phyloP scores from a whole-genome alignment of 1,140 invertebrate species.

The Cyclargus thomasi region DNA sequence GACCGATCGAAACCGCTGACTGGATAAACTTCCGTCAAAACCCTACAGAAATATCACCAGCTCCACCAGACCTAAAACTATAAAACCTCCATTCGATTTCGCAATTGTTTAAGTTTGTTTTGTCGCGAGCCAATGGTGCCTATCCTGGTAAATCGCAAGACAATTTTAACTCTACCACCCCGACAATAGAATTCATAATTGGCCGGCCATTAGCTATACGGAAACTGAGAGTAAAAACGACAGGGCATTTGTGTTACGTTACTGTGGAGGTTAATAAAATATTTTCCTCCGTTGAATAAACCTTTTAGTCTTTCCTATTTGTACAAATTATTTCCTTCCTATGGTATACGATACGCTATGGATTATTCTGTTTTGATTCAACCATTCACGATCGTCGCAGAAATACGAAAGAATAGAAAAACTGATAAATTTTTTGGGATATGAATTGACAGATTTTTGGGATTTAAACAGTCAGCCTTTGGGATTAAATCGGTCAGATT shows the following conservation, averaged over 20 bases:
- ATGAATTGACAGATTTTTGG: no score
- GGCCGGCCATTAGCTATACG: neutral
- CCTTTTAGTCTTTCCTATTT: neutral
- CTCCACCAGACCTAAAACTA: slow-evolving; percentile 7
- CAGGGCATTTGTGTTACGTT: slow-evolving; percentile 5
- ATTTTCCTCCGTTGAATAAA: slow-evolving; percentile 12
- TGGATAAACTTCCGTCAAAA: neutral
- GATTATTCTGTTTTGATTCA: no score
- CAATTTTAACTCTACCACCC: neutral
- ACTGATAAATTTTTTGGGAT: no score
- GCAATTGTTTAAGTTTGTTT: slow-evolving; percentile 27
- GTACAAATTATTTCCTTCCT: neutral
- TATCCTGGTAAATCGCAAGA: slow-evolving; percentile 2
- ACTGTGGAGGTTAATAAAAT: neutral
- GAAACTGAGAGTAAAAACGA: slow-evolving; percentile 6
- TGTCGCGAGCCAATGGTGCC: slow-evolving; percentile 25
- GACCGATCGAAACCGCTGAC: no score
- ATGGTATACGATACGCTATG: neutral
- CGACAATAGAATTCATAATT: neutral
- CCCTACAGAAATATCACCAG: neutral
- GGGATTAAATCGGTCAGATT: no score
- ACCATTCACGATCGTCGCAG: no score
- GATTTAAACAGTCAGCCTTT: no score
- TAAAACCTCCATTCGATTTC: slow-evolving; percentile 22
- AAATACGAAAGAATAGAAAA: no score